Percentiles rank a stretch among this genome's conserved stretches.
phyloP scores from a whole-genome alignment of 1,140 invertebrate species.

The Rhyzopertha dominica region DNA sequence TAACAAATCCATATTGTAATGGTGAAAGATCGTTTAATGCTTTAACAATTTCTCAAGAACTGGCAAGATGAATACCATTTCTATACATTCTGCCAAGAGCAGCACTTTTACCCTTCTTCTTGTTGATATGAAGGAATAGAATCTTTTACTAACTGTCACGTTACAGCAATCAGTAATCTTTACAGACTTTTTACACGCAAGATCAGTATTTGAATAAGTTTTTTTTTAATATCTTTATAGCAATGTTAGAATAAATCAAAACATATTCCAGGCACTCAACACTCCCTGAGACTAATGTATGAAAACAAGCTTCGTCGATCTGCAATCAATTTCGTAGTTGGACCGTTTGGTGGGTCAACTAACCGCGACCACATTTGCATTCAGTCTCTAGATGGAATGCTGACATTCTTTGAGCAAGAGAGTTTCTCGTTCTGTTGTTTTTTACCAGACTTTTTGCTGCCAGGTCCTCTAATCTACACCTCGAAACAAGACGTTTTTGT shows the following conservation, averaged over 20 bases:
- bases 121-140: no score
- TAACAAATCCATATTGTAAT: no score
- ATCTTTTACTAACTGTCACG: no score
- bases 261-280: conserved; percentile 58
- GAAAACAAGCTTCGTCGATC: conserved; percentile 61
- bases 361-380: conserved; percentile 80
- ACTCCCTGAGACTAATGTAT: conserved; percentile 55
- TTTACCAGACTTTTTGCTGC: conserved; percentile 70
- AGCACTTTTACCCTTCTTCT: no score
- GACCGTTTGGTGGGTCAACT: conserved; percentile 74
- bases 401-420: conserved; percentile 87
- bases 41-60: no score
- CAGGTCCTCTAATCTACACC: conserved; percentile 72
- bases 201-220: conserved; percentile 14
- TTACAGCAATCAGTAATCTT: no score
- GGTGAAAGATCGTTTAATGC: no score
- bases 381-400: conserved; percentile 76
- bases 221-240: conserved; percentile 12
- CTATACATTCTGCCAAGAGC: no score
- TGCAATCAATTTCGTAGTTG: conserved; percentile 64
- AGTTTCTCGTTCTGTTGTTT: conserved; percentile 69
- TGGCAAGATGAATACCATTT: no score
- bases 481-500: conserved; percentile 76
- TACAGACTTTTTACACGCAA: neutral
- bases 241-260: no score